These are phyloP conservation scores for Channa argus DNA, from an alignment of 2,113 vertebrate species.

Conservation along the genomic window DNA sequence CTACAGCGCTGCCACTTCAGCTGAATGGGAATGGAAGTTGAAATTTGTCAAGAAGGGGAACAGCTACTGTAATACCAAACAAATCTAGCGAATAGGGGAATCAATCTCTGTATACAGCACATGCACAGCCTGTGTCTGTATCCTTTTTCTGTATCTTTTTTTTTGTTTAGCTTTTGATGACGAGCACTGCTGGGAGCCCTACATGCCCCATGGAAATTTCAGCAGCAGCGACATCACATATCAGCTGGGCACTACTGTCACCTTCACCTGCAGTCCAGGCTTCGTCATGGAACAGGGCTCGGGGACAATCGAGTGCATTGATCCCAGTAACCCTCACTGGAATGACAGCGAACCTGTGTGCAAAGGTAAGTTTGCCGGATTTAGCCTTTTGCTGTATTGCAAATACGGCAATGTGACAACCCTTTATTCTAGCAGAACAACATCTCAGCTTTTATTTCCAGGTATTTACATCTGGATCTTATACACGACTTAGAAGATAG, in stretches of 20 bases:
- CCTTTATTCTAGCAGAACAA: neutral
- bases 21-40: neutral
- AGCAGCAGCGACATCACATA: conserved; percentile 90
- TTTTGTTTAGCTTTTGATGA: conserved; percentile 87
- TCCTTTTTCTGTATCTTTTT: neutral
- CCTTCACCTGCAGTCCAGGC: conserved; percentile 90
- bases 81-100: no score
- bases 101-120: no score
- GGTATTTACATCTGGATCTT: no score
- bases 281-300: conserved; percentile 92
- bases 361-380: conserved; percentile 80
- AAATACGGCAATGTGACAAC: neutral
- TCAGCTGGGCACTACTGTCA: conserved; percentile 87
- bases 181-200: conserved; percentile 93
- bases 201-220: conserved; percentile 92
- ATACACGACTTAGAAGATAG: no score
- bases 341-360: conserved; percentile 93
- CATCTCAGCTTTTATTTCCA: no score
- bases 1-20: neutral
- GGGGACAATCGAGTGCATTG: conserved; percentile 89
- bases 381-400: neutral
- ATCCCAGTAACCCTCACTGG: conserved; percentile 91
- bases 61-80: no score
- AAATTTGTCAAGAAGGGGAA: neutral
- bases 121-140: neutral